phyloP scores from a whole-genome alignment of 1,140 invertebrate genomes.

The Euglossa dilemma region DNA sequence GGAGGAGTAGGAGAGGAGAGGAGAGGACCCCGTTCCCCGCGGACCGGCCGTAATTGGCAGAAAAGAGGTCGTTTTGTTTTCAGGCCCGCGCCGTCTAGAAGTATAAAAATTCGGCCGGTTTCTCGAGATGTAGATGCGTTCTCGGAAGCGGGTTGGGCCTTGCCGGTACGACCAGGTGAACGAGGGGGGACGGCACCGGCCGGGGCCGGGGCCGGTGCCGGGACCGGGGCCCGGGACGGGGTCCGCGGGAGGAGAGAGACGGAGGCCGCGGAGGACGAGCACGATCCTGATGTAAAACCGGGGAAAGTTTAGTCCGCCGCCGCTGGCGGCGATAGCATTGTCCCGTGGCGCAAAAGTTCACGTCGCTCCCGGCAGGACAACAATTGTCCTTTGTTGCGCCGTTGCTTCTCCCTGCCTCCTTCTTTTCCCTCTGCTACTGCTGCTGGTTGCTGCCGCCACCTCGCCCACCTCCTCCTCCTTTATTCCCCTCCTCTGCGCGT shows the following conservation, averaged over 20 bases:
- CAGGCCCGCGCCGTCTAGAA: constrained; percentile 63
- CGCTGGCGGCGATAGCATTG: constrained; percentile 71
- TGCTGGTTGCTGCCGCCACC: constrained; percentile 16
- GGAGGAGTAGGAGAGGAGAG: no score
- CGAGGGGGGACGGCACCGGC: background rate
- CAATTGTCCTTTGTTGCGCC: constrained; percentile 71
- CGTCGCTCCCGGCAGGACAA: constrained; percentile 61
- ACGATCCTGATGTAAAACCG: constrained; percentile 71
- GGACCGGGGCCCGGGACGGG: constrained; percentile 20
- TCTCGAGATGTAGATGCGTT: constrained; percentile 75
- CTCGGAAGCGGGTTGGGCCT: constrained; percentile 70
- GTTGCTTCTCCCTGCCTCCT: constrained; percentile 42
- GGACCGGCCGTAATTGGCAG: constrained; percentile 66
- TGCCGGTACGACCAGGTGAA: constrained; percentile 46
- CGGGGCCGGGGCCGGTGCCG: constrained; percentile 19
- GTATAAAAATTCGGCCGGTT: constrained; percentile 76
- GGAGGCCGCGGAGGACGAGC: constrained; percentile 56
- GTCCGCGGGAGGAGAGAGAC: constrained; percentile 7
- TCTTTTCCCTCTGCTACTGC: constrained; percentile 35
- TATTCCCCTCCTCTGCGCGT: constrained; percentile 17
- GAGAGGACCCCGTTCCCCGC: background rate
- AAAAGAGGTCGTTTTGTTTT: constrained; percentile 68
- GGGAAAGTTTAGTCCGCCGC: constrained; percentile 73
- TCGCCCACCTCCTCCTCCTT: constrained; percentile 7
- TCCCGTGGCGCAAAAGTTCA: constrained; percentile 69